Conservation (phyloP, 2,888 invertebrate species). For the Pseudococcus longispinus region DNA sequence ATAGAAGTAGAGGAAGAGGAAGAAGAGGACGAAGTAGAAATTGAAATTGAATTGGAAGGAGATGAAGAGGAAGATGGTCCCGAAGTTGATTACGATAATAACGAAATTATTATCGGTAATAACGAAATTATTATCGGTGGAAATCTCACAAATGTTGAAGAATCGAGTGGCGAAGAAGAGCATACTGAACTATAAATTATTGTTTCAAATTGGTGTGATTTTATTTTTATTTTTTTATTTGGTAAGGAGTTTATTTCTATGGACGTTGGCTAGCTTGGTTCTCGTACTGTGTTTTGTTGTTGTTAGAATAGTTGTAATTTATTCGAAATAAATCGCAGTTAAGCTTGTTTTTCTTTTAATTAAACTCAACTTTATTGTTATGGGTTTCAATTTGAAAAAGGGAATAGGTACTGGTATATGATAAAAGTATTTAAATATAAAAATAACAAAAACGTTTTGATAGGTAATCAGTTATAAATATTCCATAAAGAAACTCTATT, state of each 20-base stretch:
- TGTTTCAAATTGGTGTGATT: not conserved
- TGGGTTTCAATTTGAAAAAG: not conserved
- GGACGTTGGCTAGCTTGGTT: not conserved
- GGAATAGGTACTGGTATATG: not conserved
- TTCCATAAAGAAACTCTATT: constrained; percentile 81
- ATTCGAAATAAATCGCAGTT: constrained; percentile 6
- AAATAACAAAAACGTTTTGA: not conserved
- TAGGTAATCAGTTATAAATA: constrained; percentile 66
- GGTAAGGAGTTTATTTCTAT: not conserved
- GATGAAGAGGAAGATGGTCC: not conserved
- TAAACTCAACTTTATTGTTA: not conserved
- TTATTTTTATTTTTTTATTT: constrained; percentile 11
- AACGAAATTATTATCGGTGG: not conserved
- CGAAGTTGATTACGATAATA: not conserved
- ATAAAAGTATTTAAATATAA: not conserved
- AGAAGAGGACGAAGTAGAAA: not conserved
- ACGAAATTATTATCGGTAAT: not conserved
- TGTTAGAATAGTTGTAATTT: constrained; percentile 20
- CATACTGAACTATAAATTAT: not conserved
- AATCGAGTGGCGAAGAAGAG: not conserved
- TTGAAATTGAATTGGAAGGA: not conserved
- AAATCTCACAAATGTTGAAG: not conserved
- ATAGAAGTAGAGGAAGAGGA: constrained; percentile 2
- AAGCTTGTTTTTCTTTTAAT: not conserved
- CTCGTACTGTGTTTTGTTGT: not conserved